These are phyloP conservation scores for Polyommatus iphigenia DNA, from an alignment of 2,888 invertebrate species.

Conservation along the genomic window DNA sequence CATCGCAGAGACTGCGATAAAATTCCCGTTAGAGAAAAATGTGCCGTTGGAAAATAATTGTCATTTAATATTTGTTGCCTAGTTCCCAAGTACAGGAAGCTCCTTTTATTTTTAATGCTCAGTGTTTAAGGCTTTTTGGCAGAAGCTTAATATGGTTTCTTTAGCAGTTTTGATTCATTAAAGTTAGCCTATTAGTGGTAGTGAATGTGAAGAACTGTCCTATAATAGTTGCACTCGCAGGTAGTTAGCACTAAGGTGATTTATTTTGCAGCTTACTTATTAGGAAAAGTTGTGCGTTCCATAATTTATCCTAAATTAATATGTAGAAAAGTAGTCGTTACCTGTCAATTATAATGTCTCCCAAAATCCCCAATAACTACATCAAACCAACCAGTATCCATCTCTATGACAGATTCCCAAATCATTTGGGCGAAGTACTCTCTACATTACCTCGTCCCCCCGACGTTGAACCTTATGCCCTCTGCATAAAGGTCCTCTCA, in stretches of 20 bases:
- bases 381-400: background rate
- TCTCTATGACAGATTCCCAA: background rate
- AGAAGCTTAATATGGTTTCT: too few species aligned
- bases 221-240: too few species aligned
- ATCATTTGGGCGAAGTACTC: background rate
- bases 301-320: too few species aligned
- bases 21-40: constrained; percentile 20
- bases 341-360: background rate
- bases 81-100: background rate
- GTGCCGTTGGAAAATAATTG: background rate
- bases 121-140: background rate
- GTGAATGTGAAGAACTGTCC: too few species aligned
- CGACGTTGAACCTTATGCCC: background rate
- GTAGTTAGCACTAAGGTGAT: too few species aligned
- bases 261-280: too few species aligned
- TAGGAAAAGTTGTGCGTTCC: too few species aligned
- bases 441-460: background rate
- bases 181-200: too few species aligned
- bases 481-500: background rate
- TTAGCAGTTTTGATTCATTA: too few species aligned
- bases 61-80: background rate
- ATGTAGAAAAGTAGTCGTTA: too few species aligned
- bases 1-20: background rate
- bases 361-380: background rate
- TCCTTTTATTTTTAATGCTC: background rate